Percentiles rank a stretch among this genome's conserved stretches.
These are phyloP conservation scores for Loris lydekkerianus DNA, from an alignment of 2,797 vertebrate species.

Conservation along the genomic window DNA sequence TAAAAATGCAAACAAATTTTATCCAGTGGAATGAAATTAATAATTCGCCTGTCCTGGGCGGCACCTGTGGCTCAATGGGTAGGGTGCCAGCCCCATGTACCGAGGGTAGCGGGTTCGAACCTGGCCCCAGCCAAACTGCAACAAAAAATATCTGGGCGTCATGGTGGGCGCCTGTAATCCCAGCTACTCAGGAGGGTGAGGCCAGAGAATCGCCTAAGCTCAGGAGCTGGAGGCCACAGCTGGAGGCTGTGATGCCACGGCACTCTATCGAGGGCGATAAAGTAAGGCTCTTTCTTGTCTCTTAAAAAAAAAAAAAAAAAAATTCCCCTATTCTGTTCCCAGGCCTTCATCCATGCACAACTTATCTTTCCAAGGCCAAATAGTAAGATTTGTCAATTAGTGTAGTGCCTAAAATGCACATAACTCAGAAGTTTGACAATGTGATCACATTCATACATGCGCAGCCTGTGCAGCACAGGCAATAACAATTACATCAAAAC, in stretches of 20 bases:
- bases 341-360: not conserved
- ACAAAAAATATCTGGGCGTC: no score
- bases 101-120: no score
- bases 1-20: constrained; percentile 21
- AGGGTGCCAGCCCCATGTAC: no score
- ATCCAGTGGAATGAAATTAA: not conserved
- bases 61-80: not conserved
- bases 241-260: no score
- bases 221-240: no score
- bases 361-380: not conserved
- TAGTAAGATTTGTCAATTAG: not conserved
- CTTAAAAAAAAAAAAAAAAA: no score
- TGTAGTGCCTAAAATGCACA: not conserved
- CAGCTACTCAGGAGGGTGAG: no score
- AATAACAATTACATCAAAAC: not conserved
- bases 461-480: not conserved
- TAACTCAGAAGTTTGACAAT: constrained; percentile 5
- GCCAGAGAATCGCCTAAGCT: no score
- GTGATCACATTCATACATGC: not conserved
- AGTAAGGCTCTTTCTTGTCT: no score
- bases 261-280: no score
- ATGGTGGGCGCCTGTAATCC: no score
- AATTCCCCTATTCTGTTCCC: not conserved
- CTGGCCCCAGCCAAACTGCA: no score
- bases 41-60: not conserved